Evolutionary conservation across 2,113 vertebrate species (phyloP).

Genomic region (Cettia cetti): DNA sequence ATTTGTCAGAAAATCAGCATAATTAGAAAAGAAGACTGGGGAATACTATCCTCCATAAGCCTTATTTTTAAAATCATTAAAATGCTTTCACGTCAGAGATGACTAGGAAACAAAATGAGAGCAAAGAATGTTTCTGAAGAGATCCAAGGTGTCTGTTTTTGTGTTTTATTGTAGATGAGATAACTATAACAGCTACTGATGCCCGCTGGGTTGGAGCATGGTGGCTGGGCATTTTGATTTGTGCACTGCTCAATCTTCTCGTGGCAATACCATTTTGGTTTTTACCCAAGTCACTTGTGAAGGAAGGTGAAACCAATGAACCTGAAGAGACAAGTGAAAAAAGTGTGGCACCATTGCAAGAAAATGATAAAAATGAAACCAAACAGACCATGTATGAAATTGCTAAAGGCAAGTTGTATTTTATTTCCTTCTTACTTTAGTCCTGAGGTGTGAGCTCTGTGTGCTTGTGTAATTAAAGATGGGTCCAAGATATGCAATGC

Average conservation of each 20-base stretch:
- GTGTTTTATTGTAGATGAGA: constrained; percentile 39
- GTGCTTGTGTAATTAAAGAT: neutral
- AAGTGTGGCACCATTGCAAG: neutral
- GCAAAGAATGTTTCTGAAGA: neutral
- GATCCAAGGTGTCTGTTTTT: neutral
- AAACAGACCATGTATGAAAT: constrained; percentile 55
- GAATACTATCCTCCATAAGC: neutral
- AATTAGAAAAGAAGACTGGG: neutral
- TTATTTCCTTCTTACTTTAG: neutral
- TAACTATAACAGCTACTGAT: constrained; percentile 68
- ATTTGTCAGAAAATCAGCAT: neutral
- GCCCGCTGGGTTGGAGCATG: constrained; percentile 79
- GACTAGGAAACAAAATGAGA: neutral
- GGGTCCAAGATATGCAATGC: neutral
- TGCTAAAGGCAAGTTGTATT: constrained; percentile 63
- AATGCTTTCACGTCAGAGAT: neutral
- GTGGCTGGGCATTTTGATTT: constrained; percentile 78
- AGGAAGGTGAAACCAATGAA: constrained; percentile 50
- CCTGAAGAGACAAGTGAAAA: neutral
- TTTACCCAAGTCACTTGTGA: constrained; percentile 72
- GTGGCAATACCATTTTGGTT: constrained; percentile 75
- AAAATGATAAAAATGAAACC: neutral
- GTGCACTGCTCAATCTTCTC: constrained; percentile 64
- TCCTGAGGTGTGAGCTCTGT: neutral
- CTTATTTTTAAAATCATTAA: neutral